These are phyloP conservation scores for Hecatera dysodea DNA, from an alignment of 2,888 invertebrate genomes.

Conservation along the genomic window DNA sequence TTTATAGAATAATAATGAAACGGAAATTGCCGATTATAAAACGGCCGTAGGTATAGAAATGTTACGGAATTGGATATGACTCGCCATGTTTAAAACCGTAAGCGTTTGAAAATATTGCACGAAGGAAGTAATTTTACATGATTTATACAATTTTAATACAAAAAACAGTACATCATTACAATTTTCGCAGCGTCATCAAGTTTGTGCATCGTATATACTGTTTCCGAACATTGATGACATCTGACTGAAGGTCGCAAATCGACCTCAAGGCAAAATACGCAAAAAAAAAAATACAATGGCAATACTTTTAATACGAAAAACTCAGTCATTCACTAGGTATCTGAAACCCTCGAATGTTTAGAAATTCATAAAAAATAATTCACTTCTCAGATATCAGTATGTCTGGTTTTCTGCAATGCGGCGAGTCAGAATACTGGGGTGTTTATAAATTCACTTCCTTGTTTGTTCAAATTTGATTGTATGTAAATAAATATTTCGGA, in stretches of 20 bases:
- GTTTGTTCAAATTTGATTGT: conserved; percentile 4
- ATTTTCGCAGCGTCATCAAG: background rate
- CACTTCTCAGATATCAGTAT: background rate
- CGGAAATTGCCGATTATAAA: conserved; percentile 1
- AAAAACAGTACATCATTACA: conserved; percentile 16
- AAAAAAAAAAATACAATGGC: conserved; percentile 31
- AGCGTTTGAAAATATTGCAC: background rate
- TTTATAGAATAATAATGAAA: background rate
- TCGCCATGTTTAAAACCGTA: background rate
- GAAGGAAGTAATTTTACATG: background rate
- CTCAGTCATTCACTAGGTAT: conserved; percentile 16
- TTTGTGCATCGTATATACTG: background rate
- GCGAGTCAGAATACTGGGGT: background rate
- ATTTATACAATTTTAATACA: background rate
- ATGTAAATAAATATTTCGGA: background rate
- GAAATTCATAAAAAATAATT: too few relatives aligned
- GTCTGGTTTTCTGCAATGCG: background rate
- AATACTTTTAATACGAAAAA: conserved; percentile 8
- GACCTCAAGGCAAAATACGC: conserved; percentile 26
- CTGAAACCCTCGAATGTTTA: background rate
- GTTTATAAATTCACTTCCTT: conserved; percentile 23
- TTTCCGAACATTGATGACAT: conserved; percentile 24
- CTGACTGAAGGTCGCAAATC: conserved; percentile 32
- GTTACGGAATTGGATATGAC: background rate
- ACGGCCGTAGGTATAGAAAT: background rate